Percentiles rank a stretch among this genome's conserved stretches.
phyloP scores from a whole-genome alignment of 1,140 invertebrate genomes.

The Papilio aristodemus region DNA sequence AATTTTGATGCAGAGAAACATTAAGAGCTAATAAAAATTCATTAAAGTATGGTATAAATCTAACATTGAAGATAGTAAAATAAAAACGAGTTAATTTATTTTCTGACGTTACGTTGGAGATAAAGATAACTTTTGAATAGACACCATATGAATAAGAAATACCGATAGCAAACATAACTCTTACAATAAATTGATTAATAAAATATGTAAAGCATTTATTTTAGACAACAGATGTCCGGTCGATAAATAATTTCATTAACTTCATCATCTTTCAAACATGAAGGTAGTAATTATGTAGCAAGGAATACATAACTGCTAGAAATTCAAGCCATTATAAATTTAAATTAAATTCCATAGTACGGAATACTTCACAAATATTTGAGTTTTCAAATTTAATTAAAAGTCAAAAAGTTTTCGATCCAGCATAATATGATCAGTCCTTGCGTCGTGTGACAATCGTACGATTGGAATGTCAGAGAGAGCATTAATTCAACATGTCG shows the following conservation, averaged over 20 bases:
- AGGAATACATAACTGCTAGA: neutral
- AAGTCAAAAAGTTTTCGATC: conserved; percentile 2
- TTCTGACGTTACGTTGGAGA: too few relatives aligned
- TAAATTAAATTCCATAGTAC: conserved; percentile 10
- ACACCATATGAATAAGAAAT: too few relatives aligned
- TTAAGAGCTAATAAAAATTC: conserved; percentile 4
- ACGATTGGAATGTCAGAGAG: conserved; percentile 54
- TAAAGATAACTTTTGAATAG: too few relatives aligned
- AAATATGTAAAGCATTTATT: too few relatives aligned
- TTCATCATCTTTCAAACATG: too few relatives aligned
- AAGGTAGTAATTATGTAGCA: too few relatives aligned
- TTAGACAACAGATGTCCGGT: too few relatives aligned
- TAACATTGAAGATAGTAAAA: neutral
- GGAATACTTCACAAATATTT: conserved; percentile 16
- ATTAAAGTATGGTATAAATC: neutral
- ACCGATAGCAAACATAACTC: too few relatives aligned
- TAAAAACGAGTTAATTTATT: neutral
- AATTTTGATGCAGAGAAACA: conserved; percentile 7
- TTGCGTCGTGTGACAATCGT: conserved; percentile 47
- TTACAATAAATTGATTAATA: too few relatives aligned
- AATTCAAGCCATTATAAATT: neutral
- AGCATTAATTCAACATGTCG: conserved; percentile 61
- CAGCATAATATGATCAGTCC: conserved; percentile 36
- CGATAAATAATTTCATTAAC: too few relatives aligned
- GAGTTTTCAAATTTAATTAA: conserved; percentile 20